Conservation (phyloP, 2,888 invertebrate genomes). For the Yponomeuta evonymella region DNA sequence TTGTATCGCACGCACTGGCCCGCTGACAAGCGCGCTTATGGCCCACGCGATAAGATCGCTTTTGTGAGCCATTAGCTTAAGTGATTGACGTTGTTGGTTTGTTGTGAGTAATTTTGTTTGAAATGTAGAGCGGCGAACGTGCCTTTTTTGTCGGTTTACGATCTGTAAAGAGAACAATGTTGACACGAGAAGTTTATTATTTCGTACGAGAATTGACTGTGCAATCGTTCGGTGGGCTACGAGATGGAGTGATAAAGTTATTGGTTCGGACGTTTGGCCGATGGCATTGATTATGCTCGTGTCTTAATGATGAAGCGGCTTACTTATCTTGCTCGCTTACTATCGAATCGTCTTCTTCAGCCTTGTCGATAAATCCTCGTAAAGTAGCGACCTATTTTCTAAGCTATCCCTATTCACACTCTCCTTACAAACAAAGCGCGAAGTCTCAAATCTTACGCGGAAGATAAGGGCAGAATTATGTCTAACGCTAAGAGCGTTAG, state of each 20-base stretch:
- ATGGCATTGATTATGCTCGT: neutral
- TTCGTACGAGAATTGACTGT: conserved; percentile 24
- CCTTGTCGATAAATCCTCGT: neutral
- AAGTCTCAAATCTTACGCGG: neutral
- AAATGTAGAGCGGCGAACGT: conserved; percentile 56
- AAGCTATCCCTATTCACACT: neutral
- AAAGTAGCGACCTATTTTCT: neutral
- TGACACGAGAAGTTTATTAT: conserved; percentile 45
- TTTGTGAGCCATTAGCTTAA: conserved; percentile 66
- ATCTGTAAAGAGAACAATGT: conserved; percentile 45
- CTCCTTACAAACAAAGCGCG: neutral
- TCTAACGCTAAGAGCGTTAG: neutral
- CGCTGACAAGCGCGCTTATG: conserved; percentile 70
- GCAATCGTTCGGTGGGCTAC: neutral
- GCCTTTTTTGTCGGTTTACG: conserved; percentile 40
- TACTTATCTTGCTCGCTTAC: neutral
- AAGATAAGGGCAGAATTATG: neutral
- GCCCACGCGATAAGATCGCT: conserved; percentile 57
- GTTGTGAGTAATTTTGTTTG: conserved; percentile 73
- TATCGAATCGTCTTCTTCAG: neutral
- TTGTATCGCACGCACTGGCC: conserved; percentile 39
- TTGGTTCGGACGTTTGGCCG: neutral
- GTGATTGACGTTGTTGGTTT: conserved; percentile 72
- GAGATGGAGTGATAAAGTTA: neutral
- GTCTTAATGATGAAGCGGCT: neutral